phyloP scores from a whole-genome alignment of 2,113 vertebrate genomes.

The Heloderma charlesbogerti region DNA sequence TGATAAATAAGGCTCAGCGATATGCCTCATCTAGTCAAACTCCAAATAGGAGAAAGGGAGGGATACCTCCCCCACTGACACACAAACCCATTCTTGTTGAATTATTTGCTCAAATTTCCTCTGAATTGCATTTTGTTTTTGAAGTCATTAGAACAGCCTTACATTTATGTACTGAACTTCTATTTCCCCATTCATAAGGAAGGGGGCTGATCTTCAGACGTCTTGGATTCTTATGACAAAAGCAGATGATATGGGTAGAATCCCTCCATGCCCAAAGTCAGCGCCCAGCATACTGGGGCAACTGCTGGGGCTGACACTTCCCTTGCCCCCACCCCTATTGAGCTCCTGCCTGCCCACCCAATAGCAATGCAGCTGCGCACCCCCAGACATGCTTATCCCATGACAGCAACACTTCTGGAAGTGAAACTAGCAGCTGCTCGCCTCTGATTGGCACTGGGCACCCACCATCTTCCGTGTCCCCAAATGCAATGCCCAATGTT shows the following conservation, averaged over 20 bases:
- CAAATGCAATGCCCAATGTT: background rate
- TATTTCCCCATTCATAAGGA: background rate
- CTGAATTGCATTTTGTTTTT: background rate
- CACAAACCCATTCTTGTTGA: background rate
- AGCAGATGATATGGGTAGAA: background rate
- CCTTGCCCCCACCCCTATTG: background rate
- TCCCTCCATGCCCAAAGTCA: background rate
- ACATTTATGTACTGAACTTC: background rate
- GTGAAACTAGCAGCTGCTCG: background rate
- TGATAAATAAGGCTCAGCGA: background rate
- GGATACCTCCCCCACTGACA: background rate
- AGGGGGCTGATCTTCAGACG: background rate
- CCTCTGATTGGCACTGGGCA: background rate
- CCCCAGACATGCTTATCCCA: background rate
- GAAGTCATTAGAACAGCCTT: background rate
- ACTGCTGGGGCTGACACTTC: background rate
- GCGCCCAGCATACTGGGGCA: background rate
- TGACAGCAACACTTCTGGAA: background rate
- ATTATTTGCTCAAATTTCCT: slow-evolving; percentile 3
- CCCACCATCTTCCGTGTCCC: background rate
- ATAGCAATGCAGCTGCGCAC: background rate
- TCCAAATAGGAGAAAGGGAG: background rate
- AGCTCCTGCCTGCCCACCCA: background rate
- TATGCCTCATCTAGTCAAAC: background rate
- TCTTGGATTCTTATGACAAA: background rate